Evolutionary conservation across 1,140 invertebrate species (phyloP).

Genomic region (Meloidogyne floridensis): DNA sequence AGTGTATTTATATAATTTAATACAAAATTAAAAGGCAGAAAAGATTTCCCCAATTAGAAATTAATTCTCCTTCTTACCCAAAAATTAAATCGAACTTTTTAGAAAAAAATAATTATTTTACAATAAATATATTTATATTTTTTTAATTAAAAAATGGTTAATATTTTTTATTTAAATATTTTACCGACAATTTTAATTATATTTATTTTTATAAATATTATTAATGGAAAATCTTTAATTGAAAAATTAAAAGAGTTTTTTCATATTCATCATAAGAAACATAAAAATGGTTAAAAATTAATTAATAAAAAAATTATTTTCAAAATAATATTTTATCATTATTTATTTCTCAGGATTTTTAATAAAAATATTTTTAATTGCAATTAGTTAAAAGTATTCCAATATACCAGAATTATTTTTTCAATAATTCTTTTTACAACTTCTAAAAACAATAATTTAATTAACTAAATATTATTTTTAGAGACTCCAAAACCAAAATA

Average conservation of each 20-base stretch:
- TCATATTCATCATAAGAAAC: not conserved
- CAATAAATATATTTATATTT: not conserved
- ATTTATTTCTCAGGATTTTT: not conserved
- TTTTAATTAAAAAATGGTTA: not conserved
- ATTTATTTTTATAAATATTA: not conserved
- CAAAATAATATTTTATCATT: too few relatives aligned
- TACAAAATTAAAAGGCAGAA: too few relatives aligned
- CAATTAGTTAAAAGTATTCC: not conserved
- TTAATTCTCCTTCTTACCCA: too few relatives aligned
- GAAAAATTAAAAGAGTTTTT: conserved; percentile 5
- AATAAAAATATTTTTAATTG: too few relatives aligned
- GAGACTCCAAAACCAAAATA: not conserved
- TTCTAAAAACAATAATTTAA: too few relatives aligned
- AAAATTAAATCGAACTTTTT: not conserved
- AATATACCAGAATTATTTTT: too few relatives aligned
- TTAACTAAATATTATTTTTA: not conserved
- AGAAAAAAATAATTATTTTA: not conserved
- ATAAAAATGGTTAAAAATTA: not conserved
- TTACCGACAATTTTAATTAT: not conserved
- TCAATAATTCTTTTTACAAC: too few relatives aligned
- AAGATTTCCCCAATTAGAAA: too few relatives aligned
- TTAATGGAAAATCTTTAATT: not conserved
- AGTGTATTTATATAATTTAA: too few relatives aligned
- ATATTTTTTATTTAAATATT: not conserved
- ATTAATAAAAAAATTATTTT: not conserved